Evolutionary conservation across 2,888 invertebrate species (phyloP).

Genomic region (Geotrupes spiniger): DNA sequence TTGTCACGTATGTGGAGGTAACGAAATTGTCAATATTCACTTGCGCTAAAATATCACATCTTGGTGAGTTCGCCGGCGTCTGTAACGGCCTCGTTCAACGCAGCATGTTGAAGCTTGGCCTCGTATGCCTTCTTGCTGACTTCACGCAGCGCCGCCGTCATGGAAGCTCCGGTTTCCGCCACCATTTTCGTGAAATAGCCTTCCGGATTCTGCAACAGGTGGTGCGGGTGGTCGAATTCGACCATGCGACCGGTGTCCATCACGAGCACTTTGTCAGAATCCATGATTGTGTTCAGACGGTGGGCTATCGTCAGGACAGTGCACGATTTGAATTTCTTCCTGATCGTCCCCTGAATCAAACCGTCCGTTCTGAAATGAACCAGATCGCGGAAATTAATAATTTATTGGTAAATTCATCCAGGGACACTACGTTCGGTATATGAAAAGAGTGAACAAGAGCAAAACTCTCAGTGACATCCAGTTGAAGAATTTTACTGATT

Average conservation of each 20-base stretch:
- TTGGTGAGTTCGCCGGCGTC: too few relatives aligned
- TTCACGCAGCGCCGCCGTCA: constrained; percentile 30
- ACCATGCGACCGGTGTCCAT: constrained; percentile 73
- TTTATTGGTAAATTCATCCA: not conserved
- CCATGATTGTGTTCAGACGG: constrained; percentile 79
- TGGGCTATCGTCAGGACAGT: constrained; percentile 82
- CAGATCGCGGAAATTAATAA: constrained; percentile 51
- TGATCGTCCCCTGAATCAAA: constrained; percentile 74
- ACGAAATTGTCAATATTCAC: too few relatives aligned
- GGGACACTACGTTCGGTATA: too few relatives aligned
- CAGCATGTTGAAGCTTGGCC: not conserved
- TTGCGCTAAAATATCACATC: too few relatives aligned
- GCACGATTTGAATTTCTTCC: constrained; percentile 69
- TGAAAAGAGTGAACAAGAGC: too few relatives aligned
- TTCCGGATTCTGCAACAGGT: constrained; percentile 54
- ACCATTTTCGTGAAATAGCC: constrained; percentile 67
- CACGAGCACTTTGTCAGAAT: constrained; percentile 77
- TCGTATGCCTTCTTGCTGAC: constrained; percentile 23
- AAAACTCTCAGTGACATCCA: constrained; percentile 37
- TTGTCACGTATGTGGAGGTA: too few relatives aligned
- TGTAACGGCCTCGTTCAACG: not conserved
- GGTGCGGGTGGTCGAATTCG: constrained; percentile 77
- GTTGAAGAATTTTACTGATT: constrained; percentile 70
- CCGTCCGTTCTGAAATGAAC: constrained; percentile 59
- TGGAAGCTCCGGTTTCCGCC: constrained; percentile 61